Evolutionary conservation across 1,140 invertebrate genomes (phyloP), one percentile per base, ranked within the genome.

Genomic region (Bombus pascuorum): DNA sequence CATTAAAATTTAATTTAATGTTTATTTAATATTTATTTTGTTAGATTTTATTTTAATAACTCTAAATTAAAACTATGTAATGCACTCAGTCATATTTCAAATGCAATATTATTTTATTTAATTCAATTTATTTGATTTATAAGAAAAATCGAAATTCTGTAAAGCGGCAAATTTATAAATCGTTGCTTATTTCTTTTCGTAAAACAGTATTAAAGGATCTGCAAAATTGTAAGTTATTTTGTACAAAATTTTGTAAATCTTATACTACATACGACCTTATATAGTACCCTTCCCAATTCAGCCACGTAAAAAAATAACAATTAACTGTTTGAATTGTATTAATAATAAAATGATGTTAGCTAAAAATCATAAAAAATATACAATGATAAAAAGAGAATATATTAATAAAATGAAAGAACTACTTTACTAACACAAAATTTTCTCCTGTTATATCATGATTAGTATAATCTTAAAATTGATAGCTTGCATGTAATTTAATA

Each of bases 211-310:
- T 77, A 80, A 83, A 65, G 34, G 12, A 76, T 83, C 42, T 83
- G 3, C 37, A 3, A n/a, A 70, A 78, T 18, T 13, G 34, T 59
- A 28, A 34, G 22, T 62, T 32, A 42, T 15, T 32, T 34, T 71
- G 9, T 18, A 44, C 57, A 42, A 34, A 84, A 53, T 71, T 71
- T 44, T 70, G 10, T 25, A 68, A 81, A 73, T 66, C 28, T 73
- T 42, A 37, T 81, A 81, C 53, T 32, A 71, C 74, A 39, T 89
- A 37, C 72, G 89, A 92, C 92, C 92, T 94, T 93, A 93, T 94
- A 93, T 92, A 93, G 92, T 90, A 92, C 90, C 92, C 86, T 91
- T 93, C 93, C 94, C 93, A 94, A 94, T 95, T 95, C 94, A 92
- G 91, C 93, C 91, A 83, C 57, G 59, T 86, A 87, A 75, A 34